phyloP scores from a whole-genome alignment of 2,113 vertebrate species.

The Myrmecobius fasciatus region DNA sequence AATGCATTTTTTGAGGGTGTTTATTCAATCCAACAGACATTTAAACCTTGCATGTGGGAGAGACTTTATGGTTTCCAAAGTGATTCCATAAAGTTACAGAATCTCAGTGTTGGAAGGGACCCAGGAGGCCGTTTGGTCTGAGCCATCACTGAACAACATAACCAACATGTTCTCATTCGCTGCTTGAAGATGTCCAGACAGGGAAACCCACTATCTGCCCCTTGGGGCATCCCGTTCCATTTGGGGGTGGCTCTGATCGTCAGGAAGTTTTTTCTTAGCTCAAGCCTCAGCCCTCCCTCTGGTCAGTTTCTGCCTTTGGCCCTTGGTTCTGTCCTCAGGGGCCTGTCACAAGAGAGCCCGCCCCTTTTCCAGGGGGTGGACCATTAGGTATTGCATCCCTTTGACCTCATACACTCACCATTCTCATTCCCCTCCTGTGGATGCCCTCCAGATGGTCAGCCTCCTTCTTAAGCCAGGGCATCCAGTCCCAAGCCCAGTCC shows the following conservation, averaged over 20 bases:
- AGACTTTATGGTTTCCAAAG: background rate
- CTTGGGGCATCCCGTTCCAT: background rate
- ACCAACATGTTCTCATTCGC: background rate
- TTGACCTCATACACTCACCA: background rate
- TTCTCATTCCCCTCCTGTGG: background rate
- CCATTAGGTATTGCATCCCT: background rate
- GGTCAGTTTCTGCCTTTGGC: background rate
- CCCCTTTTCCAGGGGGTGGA: background rate
- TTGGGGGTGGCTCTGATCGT: background rate
- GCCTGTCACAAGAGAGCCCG: background rate
- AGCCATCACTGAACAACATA: background rate
- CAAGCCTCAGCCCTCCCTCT: background rate
- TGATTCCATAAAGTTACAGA: background rate
- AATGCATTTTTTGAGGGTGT: background rate
- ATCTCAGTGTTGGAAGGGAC: background rate
- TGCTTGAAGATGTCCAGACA: background rate
- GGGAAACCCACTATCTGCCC: background rate
- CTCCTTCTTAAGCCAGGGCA: background rate
- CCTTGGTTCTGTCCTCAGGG: background rate
- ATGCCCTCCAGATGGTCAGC: background rate
- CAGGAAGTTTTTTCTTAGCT: background rate
- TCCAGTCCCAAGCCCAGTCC: background rate
- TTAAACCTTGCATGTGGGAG: background rate
- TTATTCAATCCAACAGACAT: background rate
- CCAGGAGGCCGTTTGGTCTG: background rate